These are phyloP conservation scores for Steinernema hermaphroditum DNA, from an alignment of 2,888 invertebrate species.

Conservation along the genomic window DNA sequence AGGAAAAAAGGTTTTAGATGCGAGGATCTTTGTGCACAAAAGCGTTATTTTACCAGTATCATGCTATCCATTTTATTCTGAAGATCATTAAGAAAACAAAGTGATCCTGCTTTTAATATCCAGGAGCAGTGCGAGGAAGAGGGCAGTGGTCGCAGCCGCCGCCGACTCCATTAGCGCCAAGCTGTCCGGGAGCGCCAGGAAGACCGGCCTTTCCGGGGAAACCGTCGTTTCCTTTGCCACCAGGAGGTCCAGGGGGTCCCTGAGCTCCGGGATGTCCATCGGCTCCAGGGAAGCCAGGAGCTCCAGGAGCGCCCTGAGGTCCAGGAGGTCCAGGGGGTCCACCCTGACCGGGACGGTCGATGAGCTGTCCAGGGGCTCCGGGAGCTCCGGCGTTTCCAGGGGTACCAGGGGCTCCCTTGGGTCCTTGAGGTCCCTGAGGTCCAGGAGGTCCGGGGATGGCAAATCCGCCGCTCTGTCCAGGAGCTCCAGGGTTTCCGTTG, in stretches of 20 bases:
- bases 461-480: constrained; percentile 46
- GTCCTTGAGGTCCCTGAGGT: constrained; percentile 27
- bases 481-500: constrained; percentile 46
- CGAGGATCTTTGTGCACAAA: too few relatives aligned
- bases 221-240: constrained; percentile 33
- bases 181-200: constrained; percentile 32
- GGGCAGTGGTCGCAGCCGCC: constrained; percentile 40
- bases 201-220: constrained; percentile 34
- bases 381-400: constrained; percentile 43
- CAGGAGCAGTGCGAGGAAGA: constrained; percentile 39
- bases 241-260: constrained; percentile 32
- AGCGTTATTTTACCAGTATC: too few relatives aligned
- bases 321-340: constrained; percentile 41
- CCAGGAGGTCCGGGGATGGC: constrained; percentile 39
- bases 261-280: constrained; percentile 32
- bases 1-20: too few relatives aligned
- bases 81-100: constrained; percentile 15
- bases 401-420: constrained; percentile 33
- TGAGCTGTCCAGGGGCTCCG: constrained; percentile 27
- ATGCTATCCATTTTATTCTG: constrained; percentile 22
- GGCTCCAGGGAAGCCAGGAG: constrained; percentile 27
- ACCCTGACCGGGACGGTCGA: constrained; percentile 29
- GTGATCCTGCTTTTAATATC: constrained; percentile 35
- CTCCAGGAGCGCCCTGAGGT: constrained; percentile 28
- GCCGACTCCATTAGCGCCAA: constrained; percentile 17